Percentiles rank a stretch among this genome's conserved stretches.
Evolutionary conservation across 2,113 vertebrate genomes (phyloP).

Genomic region (Salvator merianae): DNA sequence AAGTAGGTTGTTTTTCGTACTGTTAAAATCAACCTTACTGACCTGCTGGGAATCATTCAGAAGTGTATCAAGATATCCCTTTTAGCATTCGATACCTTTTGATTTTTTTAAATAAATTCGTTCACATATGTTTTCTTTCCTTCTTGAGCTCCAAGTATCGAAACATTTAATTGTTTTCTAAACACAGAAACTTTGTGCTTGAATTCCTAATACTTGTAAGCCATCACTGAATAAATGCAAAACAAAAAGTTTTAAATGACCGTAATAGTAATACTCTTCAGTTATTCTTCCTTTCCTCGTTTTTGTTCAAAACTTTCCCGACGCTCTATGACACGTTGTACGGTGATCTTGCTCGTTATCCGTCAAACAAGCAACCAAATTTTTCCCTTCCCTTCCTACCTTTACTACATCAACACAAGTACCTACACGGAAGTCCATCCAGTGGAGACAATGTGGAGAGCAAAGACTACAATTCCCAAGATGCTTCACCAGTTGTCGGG

Average conservation of each 20-base stretch:
- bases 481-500: fast-evolving
- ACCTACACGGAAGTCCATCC: neutral
- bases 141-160: neutral
- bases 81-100: no score
- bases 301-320: neutral
- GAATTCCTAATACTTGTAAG: neutral
- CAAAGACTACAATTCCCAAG: conserved; percentile 28
- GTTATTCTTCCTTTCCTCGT: neutral
- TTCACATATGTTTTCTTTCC: neutral
- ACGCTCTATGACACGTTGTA: no score
- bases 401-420: neutral
- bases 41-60: no score
- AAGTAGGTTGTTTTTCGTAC: no score
- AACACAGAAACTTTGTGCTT: neutral
- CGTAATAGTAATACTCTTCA: neutral
- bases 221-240: no score
- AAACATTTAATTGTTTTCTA: neutral
- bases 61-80: no score
- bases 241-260: no score
- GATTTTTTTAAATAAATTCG: no score
- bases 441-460: neutral
- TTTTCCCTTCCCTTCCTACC: neutral
- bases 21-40: no score
- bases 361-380: neutral
- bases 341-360: neutral